Evolutionary conservation across 2,797 vertebrate genomes (phyloP), one percentile per base, ranked within the genome.

Genomic region (Acanthis flammea): DNA sequence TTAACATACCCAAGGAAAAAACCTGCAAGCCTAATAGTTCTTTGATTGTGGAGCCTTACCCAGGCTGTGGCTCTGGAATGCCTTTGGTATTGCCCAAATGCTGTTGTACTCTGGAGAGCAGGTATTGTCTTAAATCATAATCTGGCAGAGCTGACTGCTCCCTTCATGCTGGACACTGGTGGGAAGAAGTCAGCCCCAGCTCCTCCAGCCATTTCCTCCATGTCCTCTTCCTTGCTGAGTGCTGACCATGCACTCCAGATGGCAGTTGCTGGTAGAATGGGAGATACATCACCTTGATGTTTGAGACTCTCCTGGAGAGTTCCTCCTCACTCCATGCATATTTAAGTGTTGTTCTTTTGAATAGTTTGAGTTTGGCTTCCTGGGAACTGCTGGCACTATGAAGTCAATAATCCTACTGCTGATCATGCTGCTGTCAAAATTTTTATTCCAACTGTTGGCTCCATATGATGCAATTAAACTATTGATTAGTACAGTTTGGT

Each of bases 211-310:
- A 0, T 30, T 72, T 72, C 5, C 23, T 80, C 17, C 19, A 3
- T 19, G 19, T 74, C 12, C 45, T 72, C 13, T 53, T 61, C 25
- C 35, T 58, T 55, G 63, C 35, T 57, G 54, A 62, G 39, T 14
- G 3, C 28, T 53, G 54, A 21, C 31, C 5, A 0, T 4, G 12
- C 4, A 2, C 25, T 48, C 39, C 18, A 30, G 30, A 8, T 24
- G 31, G 30, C n/a, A 51, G n/a, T 1, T 85, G 48, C 25, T 8
- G 7, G 8, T 53, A 8, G 27, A 57, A 74, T 14, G 45, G n/a
- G 19, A 83, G n/a, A 15, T 33, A 2, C 3, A 17, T 33, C 13
- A 2, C 14, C 22, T 19, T 4, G 0, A 4, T 13, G 7, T 44
- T 5, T n/a, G 37, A 74, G 57, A 27, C 19, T 31, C 27, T 82